Conservation (phyloP, 2,888 invertebrate genomes). For the Lacanobia wlatinum region DNA sequence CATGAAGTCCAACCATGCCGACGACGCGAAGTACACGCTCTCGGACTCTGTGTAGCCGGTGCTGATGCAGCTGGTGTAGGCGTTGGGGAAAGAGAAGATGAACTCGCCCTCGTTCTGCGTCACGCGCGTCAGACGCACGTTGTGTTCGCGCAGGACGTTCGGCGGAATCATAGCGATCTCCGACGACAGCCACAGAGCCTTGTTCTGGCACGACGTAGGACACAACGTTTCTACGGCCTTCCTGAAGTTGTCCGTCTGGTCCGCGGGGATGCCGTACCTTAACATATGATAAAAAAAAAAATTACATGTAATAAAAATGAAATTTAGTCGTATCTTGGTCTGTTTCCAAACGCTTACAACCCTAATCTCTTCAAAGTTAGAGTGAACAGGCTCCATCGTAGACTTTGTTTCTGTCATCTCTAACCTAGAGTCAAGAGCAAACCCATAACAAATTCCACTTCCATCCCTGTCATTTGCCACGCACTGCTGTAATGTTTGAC, state of each 20-base stretch:
- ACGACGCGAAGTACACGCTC: slow-evolving; percentile 97
- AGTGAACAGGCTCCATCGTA: too few relatives aligned
- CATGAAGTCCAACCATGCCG: slow-evolving; percentile 94
- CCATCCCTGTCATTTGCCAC: too few relatives aligned
- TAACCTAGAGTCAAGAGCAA: too few relatives aligned
- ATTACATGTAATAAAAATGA: too few relatives aligned
- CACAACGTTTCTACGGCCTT: slow-evolving; percentile 94
- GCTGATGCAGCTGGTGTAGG: slow-evolving; percentile 96
- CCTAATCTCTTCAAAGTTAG: too few relatives aligned
- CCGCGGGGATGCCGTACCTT: slow-evolving; percentile 95
- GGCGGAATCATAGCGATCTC: slow-evolving; percentile 98
- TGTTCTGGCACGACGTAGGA: slow-evolving; percentile 95
- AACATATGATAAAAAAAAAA: background rate
- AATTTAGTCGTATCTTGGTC: too few relatives aligned
- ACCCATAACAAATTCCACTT: too few relatives aligned
- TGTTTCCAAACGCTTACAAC: too few relatives aligned
- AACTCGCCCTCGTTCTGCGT: slow-evolving; percentile 97
- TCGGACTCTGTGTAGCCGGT: slow-evolving; percentile 97
- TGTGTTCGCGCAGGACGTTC: slow-evolving; percentile 93
- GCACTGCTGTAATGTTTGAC: too few relatives aligned
- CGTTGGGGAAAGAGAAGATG: slow-evolving; percentile 96
- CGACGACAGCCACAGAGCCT: slow-evolving; percentile 96
- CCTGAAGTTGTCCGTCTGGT: slow-evolving; percentile 94
- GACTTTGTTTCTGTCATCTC: too few relatives aligned
- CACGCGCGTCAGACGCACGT: slow-evolving; percentile 94